Evolutionary conservation across 1,140 invertebrate species (phyloP).

Genomic region (Drosophila parabipectinata): DNA sequence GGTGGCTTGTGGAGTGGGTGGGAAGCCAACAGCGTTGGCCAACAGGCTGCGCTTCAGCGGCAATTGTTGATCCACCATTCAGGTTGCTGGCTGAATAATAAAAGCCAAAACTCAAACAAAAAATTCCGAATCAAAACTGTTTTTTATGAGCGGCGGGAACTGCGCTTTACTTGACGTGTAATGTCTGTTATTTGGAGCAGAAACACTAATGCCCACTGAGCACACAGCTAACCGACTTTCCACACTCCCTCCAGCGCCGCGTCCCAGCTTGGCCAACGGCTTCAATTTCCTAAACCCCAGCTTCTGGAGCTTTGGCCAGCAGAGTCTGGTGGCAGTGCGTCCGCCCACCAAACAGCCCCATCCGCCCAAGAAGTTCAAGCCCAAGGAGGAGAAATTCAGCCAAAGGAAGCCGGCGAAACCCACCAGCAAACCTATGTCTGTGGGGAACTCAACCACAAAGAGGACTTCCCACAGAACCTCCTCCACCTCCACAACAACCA

Average conservation of each 20-base stretch:
- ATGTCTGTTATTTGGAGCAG: constrained; percentile 75
- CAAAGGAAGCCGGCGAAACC: constrained; percentile 70
- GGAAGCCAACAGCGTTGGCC: constrained; percentile 36
- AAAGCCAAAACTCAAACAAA: constrained; percentile 21
- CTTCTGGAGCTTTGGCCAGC: constrained; percentile 68
- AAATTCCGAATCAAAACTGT: constrained; percentile 34
- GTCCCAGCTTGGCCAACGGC: constrained; percentile 67
- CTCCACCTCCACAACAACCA: constrained; percentile 68
- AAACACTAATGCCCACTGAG: constrained; percentile 69
- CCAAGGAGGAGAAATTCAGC: constrained; percentile 83
- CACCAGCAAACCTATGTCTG: constrained; percentile 38
- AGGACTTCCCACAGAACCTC: constrained; percentile 3
- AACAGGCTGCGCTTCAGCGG: constrained; percentile 37
- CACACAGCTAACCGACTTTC: constrained; percentile 46
- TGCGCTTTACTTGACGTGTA: constrained; percentile 73
- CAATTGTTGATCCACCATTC: constrained; percentile 48
- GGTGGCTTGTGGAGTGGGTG: constrained; percentile 39
- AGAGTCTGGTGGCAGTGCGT: constrained; percentile 62
- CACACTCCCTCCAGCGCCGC: constrained; percentile 54
- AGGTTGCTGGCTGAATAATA: constrained; percentile 9
- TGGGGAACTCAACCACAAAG: constrained; percentile 9
- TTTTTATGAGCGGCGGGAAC: constrained; percentile 65
- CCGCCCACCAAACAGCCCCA: constrained; percentile 60
- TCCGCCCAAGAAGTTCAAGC: constrained; percentile 85
- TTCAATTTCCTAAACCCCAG: constrained; percentile 68